Percentiles rank a stretch among this genome's conserved stretches.
phyloP scores from a whole-genome alignment of 2,113 vertebrate genomes.

The Corythoichthys intestinalis region DNA sequence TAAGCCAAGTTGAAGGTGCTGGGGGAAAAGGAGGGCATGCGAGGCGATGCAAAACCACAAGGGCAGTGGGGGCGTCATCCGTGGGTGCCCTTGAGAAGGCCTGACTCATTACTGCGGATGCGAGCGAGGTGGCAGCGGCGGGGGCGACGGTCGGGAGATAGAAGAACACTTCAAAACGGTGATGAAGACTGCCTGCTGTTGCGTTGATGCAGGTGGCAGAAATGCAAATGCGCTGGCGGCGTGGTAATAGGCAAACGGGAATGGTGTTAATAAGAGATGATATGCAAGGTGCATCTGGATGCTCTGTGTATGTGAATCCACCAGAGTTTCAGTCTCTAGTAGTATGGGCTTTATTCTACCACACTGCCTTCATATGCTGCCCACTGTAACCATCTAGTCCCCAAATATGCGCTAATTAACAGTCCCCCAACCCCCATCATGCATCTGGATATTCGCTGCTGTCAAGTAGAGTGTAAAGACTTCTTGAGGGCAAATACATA shows the following conservation, averaged over 20 bases:
- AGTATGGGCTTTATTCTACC: conserved; percentile 23
- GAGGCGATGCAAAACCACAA: conserved; percentile 48
- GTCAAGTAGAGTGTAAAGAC: conserved; percentile 42
- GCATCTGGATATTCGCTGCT: conserved; percentile 24
- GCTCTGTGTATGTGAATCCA: conserved; percentile 27
- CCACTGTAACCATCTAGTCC: conserved; percentile 14
- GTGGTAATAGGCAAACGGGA: conserved; percentile 12
- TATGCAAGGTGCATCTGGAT: conserved; percentile 23
- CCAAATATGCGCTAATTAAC: conserved; percentile 32
- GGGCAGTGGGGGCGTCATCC: conserved; percentile 54
- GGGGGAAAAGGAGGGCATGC: conserved; percentile 23
- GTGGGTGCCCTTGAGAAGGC: conserved; percentile 71
- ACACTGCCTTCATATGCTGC: conserved; percentile 15
- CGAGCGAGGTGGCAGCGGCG: conserved; percentile 22
- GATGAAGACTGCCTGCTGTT: conserved; percentile 15
- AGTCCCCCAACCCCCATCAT: conserved; percentile 13
- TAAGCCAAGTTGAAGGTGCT: conserved; percentile 27
- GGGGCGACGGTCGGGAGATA: conserved; percentile 34
- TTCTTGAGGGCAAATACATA: conserved; percentile 30
- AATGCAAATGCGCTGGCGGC: conserved; percentile 4
- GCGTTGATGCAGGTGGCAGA: conserved; percentile 19
- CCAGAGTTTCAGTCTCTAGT: conserved; percentile 31
- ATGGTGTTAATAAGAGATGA: conserved; percentile 2
- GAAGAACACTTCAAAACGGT: conserved; percentile 42
- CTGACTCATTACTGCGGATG: conserved; percentile 71